These are phyloP conservation scores for Pediacus dermestoides DNA, from an alignment of 2,888 invertebrate species.

Conservation along the genomic window DNA sequence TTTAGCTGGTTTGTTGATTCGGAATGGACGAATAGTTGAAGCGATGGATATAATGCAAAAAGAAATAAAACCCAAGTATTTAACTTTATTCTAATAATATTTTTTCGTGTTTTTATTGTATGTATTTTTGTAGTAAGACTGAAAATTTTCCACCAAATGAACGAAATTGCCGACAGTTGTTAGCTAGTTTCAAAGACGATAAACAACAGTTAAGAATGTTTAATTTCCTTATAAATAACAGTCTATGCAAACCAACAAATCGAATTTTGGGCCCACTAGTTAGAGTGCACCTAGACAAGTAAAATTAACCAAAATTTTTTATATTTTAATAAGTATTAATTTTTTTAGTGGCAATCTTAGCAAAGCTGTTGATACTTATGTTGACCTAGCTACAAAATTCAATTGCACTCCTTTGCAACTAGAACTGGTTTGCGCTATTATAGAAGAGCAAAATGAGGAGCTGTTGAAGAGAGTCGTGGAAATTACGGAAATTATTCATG, in stretches of 20 bases:
- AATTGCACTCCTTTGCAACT: slow-evolving; percentile 63
- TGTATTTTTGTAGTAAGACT: slow-evolving; percentile 1
- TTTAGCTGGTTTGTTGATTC: slow-evolving; percentile 59
- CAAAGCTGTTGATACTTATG: slow-evolving; percentile 57
- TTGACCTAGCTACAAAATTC: slow-evolving; percentile 51
- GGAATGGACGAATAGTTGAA: slow-evolving; percentile 48
- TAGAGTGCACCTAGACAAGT: slow-evolving; percentile 57
- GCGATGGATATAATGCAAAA: slow-evolving; percentile 53
- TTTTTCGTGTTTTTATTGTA: slow-evolving; percentile 1
- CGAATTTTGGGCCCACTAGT: slow-evolving; percentile 61
- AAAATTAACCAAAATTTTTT: slow-evolving; percentile 15
- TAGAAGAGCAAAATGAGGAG: slow-evolving; percentile 44
- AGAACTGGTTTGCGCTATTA: slow-evolving; percentile 54
- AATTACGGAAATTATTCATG: slow-evolving; percentile 47
- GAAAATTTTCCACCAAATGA: slow-evolving; percentile 28
- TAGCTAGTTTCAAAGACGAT: slow-evolving; percentile 53
- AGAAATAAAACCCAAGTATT: slow-evolving; percentile 36
- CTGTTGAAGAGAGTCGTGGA: slow-evolving; percentile 45
- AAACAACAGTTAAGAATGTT: slow-evolving; percentile 53
- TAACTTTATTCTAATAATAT: slow-evolving; percentile 8
- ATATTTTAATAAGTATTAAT: slow-evolving; percentile 8
- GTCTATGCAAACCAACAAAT: slow-evolving; percentile 58
- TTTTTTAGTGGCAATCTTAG: slow-evolving; percentile 50
- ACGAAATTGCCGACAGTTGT: slow-evolving; percentile 60
- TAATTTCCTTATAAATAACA: slow-evolving; percentile 50